phyloP scores from a whole-genome alignment of 2,888 invertebrate genomes.

The Temnothorax ravouxi region DNA sequence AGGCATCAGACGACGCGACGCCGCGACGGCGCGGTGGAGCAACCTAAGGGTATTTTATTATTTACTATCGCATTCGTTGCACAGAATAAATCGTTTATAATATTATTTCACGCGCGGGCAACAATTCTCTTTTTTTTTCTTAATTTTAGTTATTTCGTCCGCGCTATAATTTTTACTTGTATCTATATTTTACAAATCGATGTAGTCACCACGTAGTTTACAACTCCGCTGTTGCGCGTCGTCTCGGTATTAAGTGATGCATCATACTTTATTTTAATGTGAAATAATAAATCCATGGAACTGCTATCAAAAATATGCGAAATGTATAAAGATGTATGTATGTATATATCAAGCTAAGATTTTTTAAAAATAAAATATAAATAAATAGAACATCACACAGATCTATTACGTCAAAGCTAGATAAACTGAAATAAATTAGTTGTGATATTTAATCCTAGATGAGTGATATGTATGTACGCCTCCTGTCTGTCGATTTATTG shows the following conservation, averaged over 20 bases:
- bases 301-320: not conserved
- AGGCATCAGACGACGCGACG: not conserved
- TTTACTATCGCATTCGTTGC: not conserved
- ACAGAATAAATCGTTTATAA: not conserved
- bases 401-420: not conserved
- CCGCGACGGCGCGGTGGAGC: too few relatives aligned
- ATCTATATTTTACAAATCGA: not conserved
- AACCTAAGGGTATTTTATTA: not conserved
- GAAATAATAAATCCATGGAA: not conserved
- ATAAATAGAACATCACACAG: not conserved
- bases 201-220: not conserved
- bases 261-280: slow-evolving; percentile 4
- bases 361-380: not conserved
- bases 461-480: not conserved
- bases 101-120: not conserved
- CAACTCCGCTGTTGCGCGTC: not conserved
- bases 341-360: not conserved
- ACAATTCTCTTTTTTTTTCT: not conserved
- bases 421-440: not conserved
- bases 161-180: not conserved
- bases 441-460: not conserved
- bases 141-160: not conserved
- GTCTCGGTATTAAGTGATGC: slow-evolving; percentile 5
- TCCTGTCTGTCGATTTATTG: not conserved
- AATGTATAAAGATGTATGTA: not conserved